Evolutionary conservation across 2,113 vertebrate genomes (phyloP), one percentile per base, ranked within the genome.

Genomic region (Vombatus ursinus): DNA sequence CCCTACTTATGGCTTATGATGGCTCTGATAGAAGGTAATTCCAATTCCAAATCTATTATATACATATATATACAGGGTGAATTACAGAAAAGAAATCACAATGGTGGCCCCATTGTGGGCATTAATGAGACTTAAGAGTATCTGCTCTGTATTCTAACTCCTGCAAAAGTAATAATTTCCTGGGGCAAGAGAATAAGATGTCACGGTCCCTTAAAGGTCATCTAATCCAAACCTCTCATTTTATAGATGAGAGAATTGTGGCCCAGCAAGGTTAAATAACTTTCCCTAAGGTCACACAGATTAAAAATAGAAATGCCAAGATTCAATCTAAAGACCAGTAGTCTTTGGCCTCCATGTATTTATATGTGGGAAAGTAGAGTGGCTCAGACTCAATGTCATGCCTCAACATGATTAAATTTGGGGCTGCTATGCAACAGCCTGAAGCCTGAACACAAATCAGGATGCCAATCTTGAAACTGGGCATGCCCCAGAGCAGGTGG

Each of bases 391-490:
- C 91, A 92, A 26, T 94, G 89, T 94, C 50, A 12, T 26, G 89
- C 93, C 23, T 91, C 50, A 92, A 11, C 4, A 19, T 95, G 50
- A 94, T 89, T 96, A 89, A 90, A 92, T 48, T 90, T 50, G 93
- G 22, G 90, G 52, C 10, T 94, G 37, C 95, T 94, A 22, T 31
- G n/a, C n/a, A 93, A 90, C 47, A 94, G 49, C 53, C 84, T 95
- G 3, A 0, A 49, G 89, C 11, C 91, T 94, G 92, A 61, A 89
- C 91, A 95, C 97, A 97, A 92, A 61, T n/a, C 50, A 90, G 49
- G 53, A 51, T 84, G 47, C 51, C 92, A 89, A 51, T 91, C 25
- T 49, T 94, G 52, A 95, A 53, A 52, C 77, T 50, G 53, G 48
- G 49, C 47, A 77, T 50, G 47, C 54, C 50, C 54, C 77, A 90